These are phyloP conservation scores for Graphium colonna DNA, from an alignment of 2,888 invertebrate genomes.

Conservation along the genomic window DNA sequence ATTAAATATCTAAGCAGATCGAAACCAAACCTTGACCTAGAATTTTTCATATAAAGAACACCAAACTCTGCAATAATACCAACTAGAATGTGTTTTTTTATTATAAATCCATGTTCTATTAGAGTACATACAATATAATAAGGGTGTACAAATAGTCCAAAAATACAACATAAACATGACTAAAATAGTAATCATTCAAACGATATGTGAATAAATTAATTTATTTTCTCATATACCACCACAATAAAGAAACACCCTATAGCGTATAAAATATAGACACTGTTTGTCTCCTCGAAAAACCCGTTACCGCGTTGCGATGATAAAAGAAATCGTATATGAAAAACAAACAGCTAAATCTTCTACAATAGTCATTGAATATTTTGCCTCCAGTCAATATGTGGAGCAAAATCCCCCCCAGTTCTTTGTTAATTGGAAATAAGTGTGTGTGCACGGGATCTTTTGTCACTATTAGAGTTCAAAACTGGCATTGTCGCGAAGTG, in stretches of 20 bases:
- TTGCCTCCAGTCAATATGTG: conserved; percentile 39
- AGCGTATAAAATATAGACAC: neutral
- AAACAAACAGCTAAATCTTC: conserved; percentile 2
- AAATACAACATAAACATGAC: no score
- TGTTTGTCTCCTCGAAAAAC: neutral
- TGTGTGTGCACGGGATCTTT: conserved; percentile 29
- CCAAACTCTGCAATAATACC: no score
- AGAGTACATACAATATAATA: no score
- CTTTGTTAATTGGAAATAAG: conserved; percentile 37
- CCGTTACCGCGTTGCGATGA: neutral
- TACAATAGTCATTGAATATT: conserved; percentile 30
- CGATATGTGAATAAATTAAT: no score
- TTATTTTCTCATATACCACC: neutral
- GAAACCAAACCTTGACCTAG: no score
- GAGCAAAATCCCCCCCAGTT: conserved; percentile 34
- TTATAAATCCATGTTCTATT: no score
- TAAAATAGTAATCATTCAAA: no score
- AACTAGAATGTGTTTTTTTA: no score
- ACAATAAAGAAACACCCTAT: neutral
- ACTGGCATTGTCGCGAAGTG: conserved; percentile 1
- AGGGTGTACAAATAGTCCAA: no score
- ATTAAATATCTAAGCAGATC: no score
- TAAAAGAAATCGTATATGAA: neutral
- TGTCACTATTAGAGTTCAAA: conserved; percentile 25
- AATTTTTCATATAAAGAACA: no score